Evolutionary conservation across 2,888 invertebrate genomes (phyloP).

Genomic region (Eristalis intricaria): DNA sequence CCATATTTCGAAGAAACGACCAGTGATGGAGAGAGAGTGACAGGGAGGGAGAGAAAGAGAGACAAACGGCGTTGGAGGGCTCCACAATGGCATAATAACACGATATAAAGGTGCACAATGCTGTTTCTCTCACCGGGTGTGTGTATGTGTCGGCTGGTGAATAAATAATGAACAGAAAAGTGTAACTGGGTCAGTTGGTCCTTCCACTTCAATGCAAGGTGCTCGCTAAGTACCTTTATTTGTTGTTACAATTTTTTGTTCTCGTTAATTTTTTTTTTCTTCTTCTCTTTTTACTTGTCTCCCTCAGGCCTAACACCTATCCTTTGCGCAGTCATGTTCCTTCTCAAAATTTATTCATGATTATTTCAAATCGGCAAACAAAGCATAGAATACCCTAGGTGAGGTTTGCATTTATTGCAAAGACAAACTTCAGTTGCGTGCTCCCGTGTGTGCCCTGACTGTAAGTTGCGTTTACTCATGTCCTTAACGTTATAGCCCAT

Average conservation of each 20-base stretch:
- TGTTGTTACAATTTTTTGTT: conserved; percentile 40
- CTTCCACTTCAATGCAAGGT: conserved; percentile 64
- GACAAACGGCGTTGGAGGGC: background rate
- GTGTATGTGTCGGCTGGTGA: conserved; percentile 23
- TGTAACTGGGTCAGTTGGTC: conserved; percentile 65
- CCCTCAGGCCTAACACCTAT: background rate
- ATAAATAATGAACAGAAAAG: conserved; percentile 60
- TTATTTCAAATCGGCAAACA: conserved; percentile 45
- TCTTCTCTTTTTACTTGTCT: background rate
- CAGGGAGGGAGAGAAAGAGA: background rate
- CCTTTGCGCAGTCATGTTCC: background rate
- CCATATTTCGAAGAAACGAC: conserved; percentile 32
- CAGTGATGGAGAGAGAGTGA: background rate
- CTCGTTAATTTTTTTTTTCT: background rate
- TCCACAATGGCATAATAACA: conserved; percentile 33
- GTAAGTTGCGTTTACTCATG: background rate
- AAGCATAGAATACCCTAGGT: conserved; percentile 5
- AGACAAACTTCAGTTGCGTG: background rate
- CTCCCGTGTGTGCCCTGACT: background rate
- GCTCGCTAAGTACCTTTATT: conserved; percentile 58
- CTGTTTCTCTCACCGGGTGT: background rate
- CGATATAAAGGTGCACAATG: conserved; percentile 39
- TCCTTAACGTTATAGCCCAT: background rate
- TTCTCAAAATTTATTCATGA: conserved; percentile 38
- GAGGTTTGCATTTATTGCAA: background rate